These are phyloP conservation scores for Scytalopus superciliaris DNA, from an alignment of 2,113 vertebrate species.

Conservation along the genomic window DNA sequence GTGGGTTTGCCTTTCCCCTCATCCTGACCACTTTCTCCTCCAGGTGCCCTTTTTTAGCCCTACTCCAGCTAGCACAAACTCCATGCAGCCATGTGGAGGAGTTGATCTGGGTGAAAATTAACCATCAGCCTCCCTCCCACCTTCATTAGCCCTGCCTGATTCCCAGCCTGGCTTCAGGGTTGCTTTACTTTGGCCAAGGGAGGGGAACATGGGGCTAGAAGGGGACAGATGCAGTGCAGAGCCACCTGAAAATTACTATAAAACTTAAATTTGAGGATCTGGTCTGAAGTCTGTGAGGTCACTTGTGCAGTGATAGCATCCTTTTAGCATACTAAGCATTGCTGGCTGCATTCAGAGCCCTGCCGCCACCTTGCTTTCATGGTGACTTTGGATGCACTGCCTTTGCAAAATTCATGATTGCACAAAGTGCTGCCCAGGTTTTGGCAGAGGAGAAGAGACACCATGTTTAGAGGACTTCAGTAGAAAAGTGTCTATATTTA, in stretches of 20 bases:
- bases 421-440: background rate
- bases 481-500: background rate
- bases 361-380: background rate
- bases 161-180: background rate
- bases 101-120: background rate
- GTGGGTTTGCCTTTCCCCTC: background rate
- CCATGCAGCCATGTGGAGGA: background rate
- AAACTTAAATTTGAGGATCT: background rate
- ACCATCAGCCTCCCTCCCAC: background rate
- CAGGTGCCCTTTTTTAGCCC: background rate
- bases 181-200: background rate
- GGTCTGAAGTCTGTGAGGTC: background rate
- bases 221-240: fast-evolving
- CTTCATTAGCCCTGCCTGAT: background rate
- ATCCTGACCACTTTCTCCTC: fast-evolving
- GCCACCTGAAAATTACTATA: background rate
- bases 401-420: background rate
- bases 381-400: background rate
- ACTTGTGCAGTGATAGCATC: background rate
- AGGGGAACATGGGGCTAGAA: fast-evolving
- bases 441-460: background rate
- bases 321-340: too few species aligned
- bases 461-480: background rate
- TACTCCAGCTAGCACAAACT: background rate
- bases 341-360: background rate